Evolutionary conservation across 2,113 vertebrate genomes (phyloP), one percentile per base, ranked within the genome.

Genomic region (Haemorhous mexicanus): DNA sequence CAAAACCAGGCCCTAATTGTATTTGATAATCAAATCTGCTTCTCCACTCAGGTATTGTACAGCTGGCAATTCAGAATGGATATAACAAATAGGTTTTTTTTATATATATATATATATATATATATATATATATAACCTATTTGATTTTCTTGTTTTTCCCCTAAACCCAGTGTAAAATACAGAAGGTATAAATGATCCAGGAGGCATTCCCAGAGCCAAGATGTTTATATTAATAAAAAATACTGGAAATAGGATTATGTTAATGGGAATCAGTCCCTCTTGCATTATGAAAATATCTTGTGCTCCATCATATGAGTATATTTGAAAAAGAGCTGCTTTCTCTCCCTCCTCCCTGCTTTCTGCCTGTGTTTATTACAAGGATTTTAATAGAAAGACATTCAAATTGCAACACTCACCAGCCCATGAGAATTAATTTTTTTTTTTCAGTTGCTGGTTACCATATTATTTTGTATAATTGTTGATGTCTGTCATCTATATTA

Each of bases 401-500:
- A 93, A 88, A 97, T 74, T 92, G 67, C 79, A 93, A 95, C 90
- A 87, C 80, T 94, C 91, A 79, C 75, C 81, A 90, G 61, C 93
- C 66, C 95, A 84, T 78, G 58, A 94, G 93, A 96, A 96, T 96
- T 89, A 96, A 91, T 95, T 95, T 94, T 91, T 94, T 91, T 94
- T 85, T 85, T 77, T 77, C 62, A 37, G 62, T 68, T 82, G 44
- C 73, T 75, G 77, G 94, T 97, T 96, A 96, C 92, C 58, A 35
- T 95, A 79, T 96, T 96, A 97, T 97, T 97, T 97, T 93, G 82
- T 96, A 81, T 96, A 91, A 97, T 97, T 97, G 91, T 95, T 95
- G 87, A 96, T 96, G 84, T 91, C 90, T 87, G 95, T 64, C 9
- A 22, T 66, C 91, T 95, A 95, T 96, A 96, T 95, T 97, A 94